Evolutionary conservation across 2,888 invertebrate species (phyloP).

Genomic region (Xanthorhoe spadicearia): DNA sequence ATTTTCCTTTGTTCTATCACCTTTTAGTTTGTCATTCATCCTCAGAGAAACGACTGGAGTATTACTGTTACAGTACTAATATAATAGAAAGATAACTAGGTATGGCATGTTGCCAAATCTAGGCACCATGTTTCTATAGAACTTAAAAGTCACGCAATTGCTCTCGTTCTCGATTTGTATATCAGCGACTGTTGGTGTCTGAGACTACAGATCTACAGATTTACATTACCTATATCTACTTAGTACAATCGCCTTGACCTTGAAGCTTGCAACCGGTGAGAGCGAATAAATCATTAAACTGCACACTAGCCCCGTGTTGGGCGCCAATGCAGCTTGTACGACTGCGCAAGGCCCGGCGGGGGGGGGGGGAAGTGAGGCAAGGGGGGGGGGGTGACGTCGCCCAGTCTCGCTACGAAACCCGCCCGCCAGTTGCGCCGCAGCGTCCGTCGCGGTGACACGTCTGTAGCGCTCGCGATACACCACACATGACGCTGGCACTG

Average conservation of each 20-base stretch:
- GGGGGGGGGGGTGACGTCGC: conserved; percentile 46
- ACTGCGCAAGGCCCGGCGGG: conserved; percentile 48
- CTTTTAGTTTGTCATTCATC: conserved; percentile 16
- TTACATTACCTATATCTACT: not conserved
- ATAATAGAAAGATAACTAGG: not conserved
- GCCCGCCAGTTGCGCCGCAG: conserved; percentile 75
- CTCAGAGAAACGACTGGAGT: not conserved
- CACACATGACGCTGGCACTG: conserved; percentile 65
- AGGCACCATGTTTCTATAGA: not conserved
- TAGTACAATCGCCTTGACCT: conserved; percentile 23
- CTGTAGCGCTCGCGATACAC: conserved; percentile 54
- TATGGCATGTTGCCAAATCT: not conserved
- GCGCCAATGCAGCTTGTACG: conserved; percentile 66
- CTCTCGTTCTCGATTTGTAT: not conserved
- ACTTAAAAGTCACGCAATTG: not conserved
- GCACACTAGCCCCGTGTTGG: conserved; percentile 61
- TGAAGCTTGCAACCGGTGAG: conserved; percentile 33
- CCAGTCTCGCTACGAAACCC: conserved; percentile 50
- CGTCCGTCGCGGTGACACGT: conserved; percentile 66
- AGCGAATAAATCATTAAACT: conserved; percentile 45
- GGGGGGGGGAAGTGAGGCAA: conserved; percentile 23
- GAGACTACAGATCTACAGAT: not conserved
- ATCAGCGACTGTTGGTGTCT: not conserved
- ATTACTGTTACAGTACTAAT: not conserved
- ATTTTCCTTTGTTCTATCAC: conserved; percentile 10